These are phyloP conservation scores for Atta texana DNA, from an alignment of 1,140 invertebrate genomes.

Conservation along the genomic window DNA sequence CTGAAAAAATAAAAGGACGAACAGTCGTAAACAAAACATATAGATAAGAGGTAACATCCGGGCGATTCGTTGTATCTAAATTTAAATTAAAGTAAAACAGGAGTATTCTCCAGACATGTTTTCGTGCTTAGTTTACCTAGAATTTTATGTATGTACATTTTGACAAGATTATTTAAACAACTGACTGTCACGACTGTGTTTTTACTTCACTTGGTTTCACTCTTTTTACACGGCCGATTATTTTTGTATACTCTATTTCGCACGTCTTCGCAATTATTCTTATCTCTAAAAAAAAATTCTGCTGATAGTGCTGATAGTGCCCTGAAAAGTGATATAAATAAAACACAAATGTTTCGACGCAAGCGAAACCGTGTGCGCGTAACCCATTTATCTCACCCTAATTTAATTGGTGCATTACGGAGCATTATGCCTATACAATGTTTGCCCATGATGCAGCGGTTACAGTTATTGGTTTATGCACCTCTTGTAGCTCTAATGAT, in stretches of 20 bases:
- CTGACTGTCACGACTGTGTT: conserved; percentile 4
- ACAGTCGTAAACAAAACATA: conserved; percentile 1
- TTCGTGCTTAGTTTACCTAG: not conserved
- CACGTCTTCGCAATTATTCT: not conserved
- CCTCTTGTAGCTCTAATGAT: conserved; percentile 45
- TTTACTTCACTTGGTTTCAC: not conserved
- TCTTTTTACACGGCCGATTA: conserved; percentile 1
- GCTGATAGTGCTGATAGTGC: too few relatives aligned
- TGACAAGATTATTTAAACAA: conserved; percentile 38
- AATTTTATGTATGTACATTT: conserved; percentile 17
- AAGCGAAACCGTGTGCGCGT: not conserved
- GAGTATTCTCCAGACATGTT: not conserved
- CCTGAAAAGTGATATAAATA: conserved; percentile 2
- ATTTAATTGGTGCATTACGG: conserved; percentile 48
- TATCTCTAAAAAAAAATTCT: not conserved
- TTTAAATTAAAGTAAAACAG: conserved; percentile 38
- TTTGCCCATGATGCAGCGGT: conserved; percentile 40
- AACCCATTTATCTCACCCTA: conserved; percentile 3
- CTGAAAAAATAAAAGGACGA: conserved; percentile 20
- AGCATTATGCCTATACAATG: conserved; percentile 29
- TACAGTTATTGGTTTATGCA: conserved; percentile 62
- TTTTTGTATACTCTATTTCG: conserved; percentile 12
- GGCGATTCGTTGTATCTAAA: not conserved
- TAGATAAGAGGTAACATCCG: conserved; percentile 11
- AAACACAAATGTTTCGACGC: conserved; percentile 5